A percentile compares a stretch with the other conserved stretches of the same genome.
Conservation (phyloP, 2,113 vertebrate genomes). For the Neodontobutis hainanensis region DNA sequence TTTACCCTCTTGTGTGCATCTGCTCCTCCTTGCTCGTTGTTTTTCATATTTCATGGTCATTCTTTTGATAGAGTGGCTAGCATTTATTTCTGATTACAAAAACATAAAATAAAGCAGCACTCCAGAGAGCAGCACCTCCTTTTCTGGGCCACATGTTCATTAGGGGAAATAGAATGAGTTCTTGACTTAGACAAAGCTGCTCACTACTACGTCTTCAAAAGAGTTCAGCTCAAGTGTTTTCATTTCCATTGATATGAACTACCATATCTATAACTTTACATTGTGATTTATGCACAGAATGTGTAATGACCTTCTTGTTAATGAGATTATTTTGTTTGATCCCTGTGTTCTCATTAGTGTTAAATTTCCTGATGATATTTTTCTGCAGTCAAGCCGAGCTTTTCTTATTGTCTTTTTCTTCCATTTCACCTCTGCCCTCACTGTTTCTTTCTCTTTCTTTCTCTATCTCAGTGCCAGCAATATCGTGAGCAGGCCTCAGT, state of each 20-base stretch:
- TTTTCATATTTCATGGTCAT: slow-evolving; percentile 57
- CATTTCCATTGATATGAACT: slow-evolving; percentile 25
- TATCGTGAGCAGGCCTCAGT: slow-evolving; percentile 87
- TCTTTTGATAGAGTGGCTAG: slow-evolving; percentile 40
- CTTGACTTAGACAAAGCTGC: slow-evolving; percentile 40
- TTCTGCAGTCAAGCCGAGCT: slow-evolving; percentile 4
- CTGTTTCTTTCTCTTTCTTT: neutral
- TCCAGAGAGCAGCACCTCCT: slow-evolving; percentile 46
- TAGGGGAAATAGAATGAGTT: slow-evolving; percentile 49
- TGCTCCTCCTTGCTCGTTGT: slow-evolving; percentile 23
- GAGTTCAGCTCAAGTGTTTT: slow-evolving; percentile 50
- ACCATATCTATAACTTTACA: slow-evolving; percentile 23
- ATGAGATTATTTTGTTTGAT: slow-evolving; percentile 57
- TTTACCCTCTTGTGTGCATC: neutral
- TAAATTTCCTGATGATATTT: slow-evolving; percentile 13
- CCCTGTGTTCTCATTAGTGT: slow-evolving; percentile 35
- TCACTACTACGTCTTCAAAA: slow-evolving; percentile 50
- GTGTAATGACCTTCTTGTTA: slow-evolving; percentile 38
- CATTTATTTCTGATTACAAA: slow-evolving; percentile 54
- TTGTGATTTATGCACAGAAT: slow-evolving; percentile 28
- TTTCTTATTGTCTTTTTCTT: slow-evolving; percentile 29
- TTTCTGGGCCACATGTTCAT: slow-evolving; percentile 64
- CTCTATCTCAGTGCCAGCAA: slow-evolving; percentile 81
- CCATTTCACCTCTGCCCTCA: neutral
- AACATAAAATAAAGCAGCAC: slow-evolving; percentile 5